Evolutionary conservation across 2,888 invertebrate species (phyloP).

Genomic region (Drosophila rellima): DNA sequence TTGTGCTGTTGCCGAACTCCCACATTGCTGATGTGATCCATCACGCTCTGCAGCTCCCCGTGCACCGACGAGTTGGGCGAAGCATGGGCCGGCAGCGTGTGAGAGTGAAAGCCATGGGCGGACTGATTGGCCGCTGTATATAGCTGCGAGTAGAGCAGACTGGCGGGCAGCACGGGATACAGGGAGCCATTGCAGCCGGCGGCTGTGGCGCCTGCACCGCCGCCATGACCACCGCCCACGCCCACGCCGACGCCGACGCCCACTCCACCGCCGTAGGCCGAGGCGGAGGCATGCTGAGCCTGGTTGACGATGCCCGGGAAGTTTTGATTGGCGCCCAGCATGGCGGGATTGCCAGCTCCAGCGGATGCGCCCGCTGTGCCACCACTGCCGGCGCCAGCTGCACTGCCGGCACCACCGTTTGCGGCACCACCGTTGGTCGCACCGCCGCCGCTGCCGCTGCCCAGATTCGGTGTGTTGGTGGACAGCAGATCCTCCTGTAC

Average conservation of each 20-base stretch:
- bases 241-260: slow-evolving; percentile 86
- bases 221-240: slow-evolving; percentile 73
- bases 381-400: slow-evolving; percentile 55
- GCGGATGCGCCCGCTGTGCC: slow-evolving; percentile 53
- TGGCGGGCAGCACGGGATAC: slow-evolving; percentile 92
- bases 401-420: slow-evolving; percentile 85
- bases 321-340: slow-evolving; percentile 84
- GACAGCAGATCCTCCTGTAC: slow-evolving; percentile 92
- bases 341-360: slow-evolving; percentile 69
- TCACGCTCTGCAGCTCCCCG: slow-evolving; percentile 91
- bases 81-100: slow-evolving; percentile 89
- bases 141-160: slow-evolving; percentile 93
- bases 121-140: slow-evolving; percentile 92
- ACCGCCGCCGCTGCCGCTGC: slow-evolving; percentile 86
- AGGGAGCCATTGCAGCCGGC: slow-evolving; percentile 90
- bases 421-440: slow-evolving; percentile 53
- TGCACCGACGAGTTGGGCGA: slow-evolving; percentile 88
- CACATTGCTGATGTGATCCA: slow-evolving; percentile 91
- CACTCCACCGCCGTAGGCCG: slow-evolving; percentile 86
- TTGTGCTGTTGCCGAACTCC: slow-evolving; percentile 87
- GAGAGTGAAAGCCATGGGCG: slow-evolving; percentile 90
- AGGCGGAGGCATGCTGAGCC: slow-evolving; percentile 86
- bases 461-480: slow-evolving; percentile 88
- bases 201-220: slow-evolving; percentile 68
- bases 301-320: slow-evolving; percentile 87